phyloP scores from a whole-genome alignment of 2,113 vertebrate genomes.

The Trogon melanurus region DNA sequence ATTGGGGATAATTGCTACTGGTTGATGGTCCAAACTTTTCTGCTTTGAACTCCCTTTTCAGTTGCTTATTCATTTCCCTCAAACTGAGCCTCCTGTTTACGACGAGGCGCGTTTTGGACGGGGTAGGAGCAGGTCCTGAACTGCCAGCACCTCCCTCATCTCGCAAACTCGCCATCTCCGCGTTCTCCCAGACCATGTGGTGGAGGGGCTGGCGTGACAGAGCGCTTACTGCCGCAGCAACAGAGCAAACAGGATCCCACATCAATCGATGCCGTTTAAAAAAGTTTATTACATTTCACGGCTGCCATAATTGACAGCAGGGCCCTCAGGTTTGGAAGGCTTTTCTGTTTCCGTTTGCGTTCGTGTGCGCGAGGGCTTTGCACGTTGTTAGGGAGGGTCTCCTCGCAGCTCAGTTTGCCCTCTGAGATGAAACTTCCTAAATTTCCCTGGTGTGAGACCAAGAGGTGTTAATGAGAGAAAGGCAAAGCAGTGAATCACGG shows the following conservation, averaged over 20 bases:
- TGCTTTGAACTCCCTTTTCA: conserved; percentile 13
- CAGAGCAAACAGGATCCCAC: conserved; percentile 7
- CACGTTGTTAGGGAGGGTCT: conserved; percentile 17
- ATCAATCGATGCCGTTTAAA: not conserved
- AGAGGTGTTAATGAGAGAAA: conserved; percentile 58
- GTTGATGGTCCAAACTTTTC: not conserved
- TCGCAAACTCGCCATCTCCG: not conserved
- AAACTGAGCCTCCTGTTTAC: not conserved
- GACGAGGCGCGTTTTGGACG: not conserved
- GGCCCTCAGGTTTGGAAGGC: conserved; percentile 11
- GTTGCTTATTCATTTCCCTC: conserved; percentile 3
- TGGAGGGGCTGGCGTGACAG: not conserved
- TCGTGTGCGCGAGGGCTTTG: not conserved
- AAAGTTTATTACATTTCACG: not conserved
- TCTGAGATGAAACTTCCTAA: not conserved
- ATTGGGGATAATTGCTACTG: conserved; percentile 24
- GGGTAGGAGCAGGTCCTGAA: not conserved
- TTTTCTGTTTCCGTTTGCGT: not conserved
- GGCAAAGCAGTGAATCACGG: not conserved
- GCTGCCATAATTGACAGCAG: conserved; percentile 11
- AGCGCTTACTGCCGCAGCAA: not conserved
- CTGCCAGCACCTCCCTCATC: not conserved
- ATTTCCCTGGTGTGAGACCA: not conserved
- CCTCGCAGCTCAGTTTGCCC: not conserved
- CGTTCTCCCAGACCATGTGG: rapidly evolving